phyloP scores from a whole-genome alignment of 2,113 vertebrate species.

The Tupaia tana region DNA sequence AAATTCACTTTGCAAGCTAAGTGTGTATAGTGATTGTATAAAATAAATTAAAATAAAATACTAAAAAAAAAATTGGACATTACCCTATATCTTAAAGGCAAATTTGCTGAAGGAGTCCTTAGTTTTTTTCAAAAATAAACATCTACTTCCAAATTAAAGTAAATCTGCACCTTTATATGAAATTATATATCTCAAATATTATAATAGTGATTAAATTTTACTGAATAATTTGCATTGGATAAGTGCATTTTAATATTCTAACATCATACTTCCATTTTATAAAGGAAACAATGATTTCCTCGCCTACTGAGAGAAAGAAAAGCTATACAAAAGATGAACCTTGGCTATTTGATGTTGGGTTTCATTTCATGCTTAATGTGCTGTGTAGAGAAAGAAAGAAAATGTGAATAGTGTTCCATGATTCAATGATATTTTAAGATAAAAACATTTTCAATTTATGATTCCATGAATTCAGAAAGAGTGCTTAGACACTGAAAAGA shows the following conservation, averaged over 20 bases:
- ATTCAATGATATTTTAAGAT: slow-evolving; percentile 48
- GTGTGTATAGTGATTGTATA: not conserved
- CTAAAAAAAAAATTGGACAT: slow-evolving; percentile 10
- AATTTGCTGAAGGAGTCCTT: slow-evolving; percentile 2
- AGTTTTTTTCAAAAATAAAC: not conserved
- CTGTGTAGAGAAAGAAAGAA: slow-evolving; percentile 37
- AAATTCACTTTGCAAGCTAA: too few species aligned
- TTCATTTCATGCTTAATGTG: slow-evolving; percentile 68
- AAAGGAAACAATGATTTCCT: slow-evolving; percentile 65
- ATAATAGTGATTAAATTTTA: slow-evolving; percentile 13
- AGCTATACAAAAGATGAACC: slow-evolving; percentile 47
- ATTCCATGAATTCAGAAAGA: slow-evolving; percentile 35
- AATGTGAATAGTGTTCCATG: slow-evolving; percentile 40
- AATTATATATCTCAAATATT: not conserved
- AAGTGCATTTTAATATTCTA: slow-evolving; percentile 42
- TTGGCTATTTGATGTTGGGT: slow-evolving; percentile 26
- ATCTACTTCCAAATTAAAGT: slow-evolving; percentile 39
- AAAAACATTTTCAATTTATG: slow-evolving; percentile 63
- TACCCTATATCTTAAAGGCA: not conserved
- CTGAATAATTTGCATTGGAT: slow-evolving; percentile 32
- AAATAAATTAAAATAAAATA: slow-evolving; percentile 1
- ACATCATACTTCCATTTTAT: slow-evolving; percentile 12
- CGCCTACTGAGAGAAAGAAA: slow-evolving; percentile 50
- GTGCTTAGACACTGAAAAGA: slow-evolving; percentile 4
- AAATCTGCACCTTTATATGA: slow-evolving; percentile 21